A percentile compares a stretch with the other conserved stretches of the same genome.
Conservation (phyloP, 2,888 invertebrate species). For the Dynastes hyllus region DNA sequence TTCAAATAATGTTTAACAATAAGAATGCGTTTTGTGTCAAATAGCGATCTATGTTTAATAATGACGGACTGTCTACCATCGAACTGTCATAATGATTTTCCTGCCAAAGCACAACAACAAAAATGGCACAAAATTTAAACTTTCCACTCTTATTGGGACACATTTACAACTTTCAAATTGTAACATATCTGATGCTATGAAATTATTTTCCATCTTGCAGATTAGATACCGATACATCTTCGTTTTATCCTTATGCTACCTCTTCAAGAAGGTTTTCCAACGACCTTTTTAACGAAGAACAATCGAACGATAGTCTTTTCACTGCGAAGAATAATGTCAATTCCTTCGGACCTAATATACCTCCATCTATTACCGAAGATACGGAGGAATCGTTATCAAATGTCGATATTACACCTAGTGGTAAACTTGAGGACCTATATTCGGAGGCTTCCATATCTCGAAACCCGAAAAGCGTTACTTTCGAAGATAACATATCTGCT, state of each 20-base stretch:
- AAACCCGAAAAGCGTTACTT: conserved; percentile 47
- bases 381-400: conserved; percentile 46
- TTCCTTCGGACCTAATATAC: conserved; percentile 57
- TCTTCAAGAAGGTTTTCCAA: conserved; percentile 62
- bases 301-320: conserved; percentile 63
- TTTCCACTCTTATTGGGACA: too few species aligned
- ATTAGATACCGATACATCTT: conserved; percentile 58
- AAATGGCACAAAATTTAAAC: too few species aligned
- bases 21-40: too few species aligned
- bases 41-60: too few species aligned
- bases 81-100: too few species aligned
- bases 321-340: conserved; percentile 59
- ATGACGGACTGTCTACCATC: too few species aligned
- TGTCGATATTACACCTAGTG: conserved; percentile 61
- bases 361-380: conserved; percentile 24
- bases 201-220: conserved; percentile 44
- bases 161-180: background rate
- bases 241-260: conserved; percentile 61
- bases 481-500: conserved; percentile 5
- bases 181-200: background rate
- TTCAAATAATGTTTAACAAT: too few species aligned
- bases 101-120: too few species aligned
- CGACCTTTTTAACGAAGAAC: conserved; percentile 63
- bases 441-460: conserved; percentile 37
- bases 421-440: conserved; percentile 53